Conservation (phyloP, 2,888 invertebrate species). For the Gymnoscelis rufifasciata region DNA sequence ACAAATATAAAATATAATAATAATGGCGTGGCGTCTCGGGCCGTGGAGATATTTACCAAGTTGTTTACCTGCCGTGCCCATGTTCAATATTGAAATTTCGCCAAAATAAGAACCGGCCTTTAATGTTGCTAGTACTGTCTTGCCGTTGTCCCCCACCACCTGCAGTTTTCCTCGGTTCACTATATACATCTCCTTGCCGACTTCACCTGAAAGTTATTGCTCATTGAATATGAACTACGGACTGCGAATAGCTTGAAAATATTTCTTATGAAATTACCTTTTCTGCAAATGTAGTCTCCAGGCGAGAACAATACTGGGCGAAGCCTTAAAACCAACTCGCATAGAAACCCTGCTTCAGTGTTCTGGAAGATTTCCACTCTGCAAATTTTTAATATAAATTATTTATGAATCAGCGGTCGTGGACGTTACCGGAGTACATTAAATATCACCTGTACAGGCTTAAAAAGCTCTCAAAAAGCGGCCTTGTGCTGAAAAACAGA, state of each 20-base stretch:
- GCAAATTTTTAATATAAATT: conserved; percentile 19
- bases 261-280: conserved; percentile 83
- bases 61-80: conserved; percentile 99
- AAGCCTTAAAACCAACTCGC: conserved; percentile 95
- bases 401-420: conserved; percentile 15
- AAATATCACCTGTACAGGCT: conserved; percentile 31
- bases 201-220: conserved; percentile 87
- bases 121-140: conserved; percentile 97
- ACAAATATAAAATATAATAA: conserved; percentile 63
- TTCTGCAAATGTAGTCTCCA: conserved; percentile 98
- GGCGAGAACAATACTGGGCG: conserved; percentile 98
- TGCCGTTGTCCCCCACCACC: conserved; percentile 96
- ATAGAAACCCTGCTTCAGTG: conserved; percentile 98
- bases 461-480: conserved; percentile 34
- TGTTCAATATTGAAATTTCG: conserved; percentile 99
- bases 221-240: conserved; percentile 1
- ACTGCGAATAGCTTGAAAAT: neutral
- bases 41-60: conserved; percentile 92
- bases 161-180: conserved; percentile 97
- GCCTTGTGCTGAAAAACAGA: conserved; percentile 45
- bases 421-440: conserved; percentile 25
- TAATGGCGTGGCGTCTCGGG: conserved; percentile 80
- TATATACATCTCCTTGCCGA: conserved; percentile 99
- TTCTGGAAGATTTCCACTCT: conserved; percentile 99
- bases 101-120: conserved; percentile 99